Percentiles rank a stretch among this genome's conserved stretches.
Evolutionary conservation across 2,797 vertebrate genomes (phyloP).

Genomic region (Hyperoplus lanceolatus): DNA sequence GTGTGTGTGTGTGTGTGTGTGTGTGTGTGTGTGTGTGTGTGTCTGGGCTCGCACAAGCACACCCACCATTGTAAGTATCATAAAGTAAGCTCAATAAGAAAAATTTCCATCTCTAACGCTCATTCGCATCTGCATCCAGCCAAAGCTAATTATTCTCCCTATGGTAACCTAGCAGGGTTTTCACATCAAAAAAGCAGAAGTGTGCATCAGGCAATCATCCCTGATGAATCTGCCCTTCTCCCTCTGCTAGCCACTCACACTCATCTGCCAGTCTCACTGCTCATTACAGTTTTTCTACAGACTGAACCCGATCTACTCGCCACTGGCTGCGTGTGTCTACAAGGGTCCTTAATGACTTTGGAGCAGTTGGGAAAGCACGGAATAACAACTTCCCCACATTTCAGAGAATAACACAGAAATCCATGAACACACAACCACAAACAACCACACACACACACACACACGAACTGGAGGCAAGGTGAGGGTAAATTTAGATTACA

Average conservation of each 20-base stretch:
- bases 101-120: conserved; percentile 72
- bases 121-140: conserved; percentile 80
- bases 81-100: conserved; percentile 76
- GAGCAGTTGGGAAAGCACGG: conserved; percentile 67
- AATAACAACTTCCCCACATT: conserved; percentile 53
- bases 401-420: conserved; percentile 34
- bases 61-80: conserved; percentile 65
- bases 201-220: conserved; percentile 83
- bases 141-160: conserved; percentile 84
- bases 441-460: conserved; percentile 27
- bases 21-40: conserved; percentile 47
- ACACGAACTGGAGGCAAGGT: conserved; percentile 31
- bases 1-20: conserved; percentile 52
- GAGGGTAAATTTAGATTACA: conserved; percentile 64
- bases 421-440: conserved; percentile 1
- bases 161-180: conserved; percentile 82
- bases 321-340: conserved; percentile 70
- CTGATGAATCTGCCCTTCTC: conserved; percentile 84
- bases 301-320: conserved; percentile 71
- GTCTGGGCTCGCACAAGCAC: conserved; percentile 43
- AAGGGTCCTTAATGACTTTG: conserved; percentile 75
- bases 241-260: conserved; percentile 80
- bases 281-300: conserved; percentile 73
- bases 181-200: conserved; percentile 81
- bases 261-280: conserved; percentile 78